Evolutionary conservation across 2,797 vertebrate species (phyloP).

Genomic region (Microctenopoma steveboyesi): DNA sequence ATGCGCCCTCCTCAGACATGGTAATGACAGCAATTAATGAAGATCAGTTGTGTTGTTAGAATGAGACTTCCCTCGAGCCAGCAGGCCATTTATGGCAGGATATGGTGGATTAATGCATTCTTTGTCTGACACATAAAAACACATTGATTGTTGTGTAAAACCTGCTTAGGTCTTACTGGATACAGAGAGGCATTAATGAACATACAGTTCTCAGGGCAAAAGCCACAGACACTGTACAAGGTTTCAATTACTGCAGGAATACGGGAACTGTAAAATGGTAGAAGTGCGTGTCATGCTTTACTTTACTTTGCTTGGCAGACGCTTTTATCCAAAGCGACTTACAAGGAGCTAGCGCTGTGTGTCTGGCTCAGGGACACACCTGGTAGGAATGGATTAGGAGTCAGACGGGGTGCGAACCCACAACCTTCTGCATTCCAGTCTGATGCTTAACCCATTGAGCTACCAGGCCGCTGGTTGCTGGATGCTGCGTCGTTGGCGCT

Average conservation of each 20-base stretch:
- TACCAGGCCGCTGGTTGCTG: too few relatives aligned
- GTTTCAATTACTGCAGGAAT: slow-evolving; percentile 72
- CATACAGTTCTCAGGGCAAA: slow-evolving; percentile 38
- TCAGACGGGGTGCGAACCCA: too few relatives aligned
- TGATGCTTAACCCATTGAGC: too few relatives aligned
- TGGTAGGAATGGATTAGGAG: too few relatives aligned
- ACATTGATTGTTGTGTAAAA: slow-evolving; percentile 69
- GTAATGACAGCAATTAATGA: slow-evolving; percentile 72
- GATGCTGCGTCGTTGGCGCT: slow-evolving; percentile 32
- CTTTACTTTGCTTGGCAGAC: too few relatives aligned
- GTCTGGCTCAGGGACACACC: too few relatives aligned
- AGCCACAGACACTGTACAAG: slow-evolving; percentile 59
- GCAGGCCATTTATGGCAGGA: slow-evolving; percentile 78
- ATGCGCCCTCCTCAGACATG: slow-evolving; percentile 25
- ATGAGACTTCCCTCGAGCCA: slow-evolving; percentile 70
- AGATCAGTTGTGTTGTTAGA: slow-evolving; percentile 69
- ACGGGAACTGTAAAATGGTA: slow-evolving; percentile 69
- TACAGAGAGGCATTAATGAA: slow-evolving; percentile 63
- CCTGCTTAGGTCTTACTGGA: slow-evolving; percentile 59
- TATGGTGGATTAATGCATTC: slow-evolving; percentile 69
- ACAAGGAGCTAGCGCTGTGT: too few relatives aligned
- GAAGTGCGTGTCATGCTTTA: slow-evolving; percentile 33
- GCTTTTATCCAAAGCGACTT: too few relatives aligned
- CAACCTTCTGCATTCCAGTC: too few relatives aligned
- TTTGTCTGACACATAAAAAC: slow-evolving; percentile 75